Evolutionary conservation across 1,140 invertebrate species (phyloP).

Genomic region (Coenobita brevimanus): DNA sequence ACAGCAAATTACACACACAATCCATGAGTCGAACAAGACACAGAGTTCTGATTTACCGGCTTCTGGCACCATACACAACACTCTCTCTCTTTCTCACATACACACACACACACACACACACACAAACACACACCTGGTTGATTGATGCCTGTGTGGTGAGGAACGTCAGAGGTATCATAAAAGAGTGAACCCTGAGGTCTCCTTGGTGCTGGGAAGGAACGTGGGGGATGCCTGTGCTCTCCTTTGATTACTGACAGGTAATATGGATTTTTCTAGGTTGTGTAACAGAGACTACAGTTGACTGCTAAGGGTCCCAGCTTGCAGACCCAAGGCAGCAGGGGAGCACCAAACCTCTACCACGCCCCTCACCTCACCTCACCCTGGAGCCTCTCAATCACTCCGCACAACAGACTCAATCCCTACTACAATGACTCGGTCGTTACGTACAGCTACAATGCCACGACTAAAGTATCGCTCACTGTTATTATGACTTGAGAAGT

Average conservation of each 20-base stretch:
- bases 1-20: slow-evolving; percentile 22
- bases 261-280: no score
- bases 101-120: no score
- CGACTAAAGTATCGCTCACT: slow-evolving; percentile 50
- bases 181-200: no score
- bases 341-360: neutral
- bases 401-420: slow-evolving; percentile 47
- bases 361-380: neutral
- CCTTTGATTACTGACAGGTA: no score
- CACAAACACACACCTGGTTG: no score
- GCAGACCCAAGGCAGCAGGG: neutral
- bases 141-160: no score
- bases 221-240: no score
- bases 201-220: no score
- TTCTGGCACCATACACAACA: slow-evolving; percentile 41
- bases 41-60: slow-evolving; percentile 39
- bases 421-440: slow-evolving; percentile 51
- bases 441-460: slow-evolving; percentile 62
- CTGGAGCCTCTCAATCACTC: neutral
- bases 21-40: slow-evolving; percentile 56
- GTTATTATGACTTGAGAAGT: slow-evolving; percentile 38
- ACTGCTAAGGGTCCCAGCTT: no score
- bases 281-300: no score
- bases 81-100: slow-evolving; percentile 10
- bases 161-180: no score